phyloP scores from a whole-genome alignment of 2,113 vertebrate genomes.

The Caranx melampygus region DNA sequence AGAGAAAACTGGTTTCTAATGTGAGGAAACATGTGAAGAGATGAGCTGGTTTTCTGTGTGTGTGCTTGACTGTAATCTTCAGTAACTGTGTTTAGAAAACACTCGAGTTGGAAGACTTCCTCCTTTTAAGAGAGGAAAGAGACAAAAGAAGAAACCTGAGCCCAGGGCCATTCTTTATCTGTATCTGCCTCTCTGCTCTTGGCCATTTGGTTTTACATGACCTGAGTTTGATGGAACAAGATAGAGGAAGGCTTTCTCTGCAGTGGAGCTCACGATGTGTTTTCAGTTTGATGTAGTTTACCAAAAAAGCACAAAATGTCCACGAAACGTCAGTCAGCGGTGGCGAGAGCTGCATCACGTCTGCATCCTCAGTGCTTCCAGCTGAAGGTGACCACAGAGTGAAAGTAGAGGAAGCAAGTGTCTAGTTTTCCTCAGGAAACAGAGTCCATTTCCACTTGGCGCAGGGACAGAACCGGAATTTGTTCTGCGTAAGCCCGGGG shows the following conservation, averaged over 20 bases:
- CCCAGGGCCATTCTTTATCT: constrained; percentile 59
- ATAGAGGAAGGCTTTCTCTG: constrained; percentile 19
- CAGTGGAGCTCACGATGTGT: neutral
- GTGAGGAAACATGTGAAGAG: constrained; percentile 10
- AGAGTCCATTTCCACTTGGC: constrained; percentile 82
- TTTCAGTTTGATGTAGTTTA: neutral
- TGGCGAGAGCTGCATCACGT: neutral
- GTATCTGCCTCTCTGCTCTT: constrained; percentile 33
- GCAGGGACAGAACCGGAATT: constrained; percentile 66
- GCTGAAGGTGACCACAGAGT: constrained; percentile 50
- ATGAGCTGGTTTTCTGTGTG: constrained; percentile 40
- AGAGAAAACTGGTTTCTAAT: constrained; percentile 34
- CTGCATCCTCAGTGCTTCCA: constrained; percentile 13
- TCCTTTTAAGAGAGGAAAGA: constrained; percentile 61
- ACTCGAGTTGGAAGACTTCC: constrained; percentile 73
- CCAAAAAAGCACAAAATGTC: neutral
- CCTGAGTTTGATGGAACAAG: constrained; percentile 54
- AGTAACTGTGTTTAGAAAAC: constrained; percentile 84
- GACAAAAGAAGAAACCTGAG: constrained; percentile 76
- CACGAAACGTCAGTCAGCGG: neutral
- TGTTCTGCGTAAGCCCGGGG: constrained; percentile 71
- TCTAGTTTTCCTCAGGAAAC: constrained; percentile 80
- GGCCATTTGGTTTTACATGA: constrained; percentile 48
- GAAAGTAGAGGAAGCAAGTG: constrained; percentile 74
- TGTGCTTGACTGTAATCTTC: constrained; percentile 75